Evolutionary conservation across 2,113 vertebrate species (phyloP), one percentile per base, ranked within the genome.

Genomic region (Alligator mississippiensis): DNA sequence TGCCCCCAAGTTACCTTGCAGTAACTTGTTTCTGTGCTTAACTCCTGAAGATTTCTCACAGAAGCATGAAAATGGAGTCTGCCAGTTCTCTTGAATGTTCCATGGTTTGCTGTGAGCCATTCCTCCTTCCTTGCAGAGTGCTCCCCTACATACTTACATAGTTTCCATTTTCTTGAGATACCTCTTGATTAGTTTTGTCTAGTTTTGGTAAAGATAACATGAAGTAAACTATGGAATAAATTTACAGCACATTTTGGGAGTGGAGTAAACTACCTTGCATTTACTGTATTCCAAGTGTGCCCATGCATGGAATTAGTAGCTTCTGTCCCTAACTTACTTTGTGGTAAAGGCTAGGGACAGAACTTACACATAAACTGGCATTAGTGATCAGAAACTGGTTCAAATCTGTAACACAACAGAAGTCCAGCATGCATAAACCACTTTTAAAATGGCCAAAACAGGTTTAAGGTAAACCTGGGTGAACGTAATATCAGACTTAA

Each of bases 181-280:
- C 4, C 2, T 86, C 81, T 9, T 30, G 9, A 38, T 70, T 6
- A 1, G 22, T 79, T 74, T 22, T 30, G 0, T 62, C 93, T 77
- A 2, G 24, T 80, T 90, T 93, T 68, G 75, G 60, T 84, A 84
- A 61, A 79, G 68, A 87, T 19, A 4, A 12, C 2, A 5, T 77
- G 47, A 85, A 88, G 80, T 38, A 96, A 89, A 54, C 87, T 77
- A 93, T 21, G 47, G 28, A 93, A 24, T 30, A n/a, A 95, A 92
- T 85, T 91, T 80, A 11, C 47, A 85, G 79, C 81, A 72, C 81
- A 64, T 27, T 80, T 70, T 34, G 59, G 92, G 90, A 90, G 58
- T 11, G 18, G 76, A 82, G 61, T 77, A 86, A 64, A 14, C 11
- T 79, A 22, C 30, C 19, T 83, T 95, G 21, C 25, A 18, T 5